Conservation (phyloP, 1,140 invertebrate genomes). For the Tetragonula clypearis region DNA sequence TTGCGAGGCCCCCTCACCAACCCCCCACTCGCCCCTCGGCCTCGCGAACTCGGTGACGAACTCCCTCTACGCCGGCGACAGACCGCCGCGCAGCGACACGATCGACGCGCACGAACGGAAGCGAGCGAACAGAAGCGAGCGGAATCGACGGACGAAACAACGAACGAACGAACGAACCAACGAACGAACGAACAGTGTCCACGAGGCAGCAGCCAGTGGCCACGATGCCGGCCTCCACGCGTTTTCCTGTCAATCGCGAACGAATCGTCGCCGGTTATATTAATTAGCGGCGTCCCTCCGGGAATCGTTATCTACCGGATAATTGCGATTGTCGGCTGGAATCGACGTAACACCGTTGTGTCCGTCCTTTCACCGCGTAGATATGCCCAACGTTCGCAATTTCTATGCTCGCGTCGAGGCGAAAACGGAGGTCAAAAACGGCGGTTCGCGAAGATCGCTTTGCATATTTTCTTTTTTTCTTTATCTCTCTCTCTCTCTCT, state of each 20-base stretch:
- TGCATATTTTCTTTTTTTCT: too few relatives aligned
- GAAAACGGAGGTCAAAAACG: not conserved
- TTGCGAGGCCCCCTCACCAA: slow-evolving; percentile 67
- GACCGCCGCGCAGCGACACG: not conserved
- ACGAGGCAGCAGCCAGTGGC: slow-evolving; percentile 12
- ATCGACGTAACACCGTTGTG: slow-evolving; percentile 54
- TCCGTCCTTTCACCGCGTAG: not conserved
- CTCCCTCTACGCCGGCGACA: slow-evolving; percentile 49
- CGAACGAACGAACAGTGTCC: not conserved
- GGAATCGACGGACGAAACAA: not conserved
- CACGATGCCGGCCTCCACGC: slow-evolving; percentile 62
- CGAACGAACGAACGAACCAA: not conserved
- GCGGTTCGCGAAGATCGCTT: not conserved
- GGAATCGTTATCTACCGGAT: slow-evolving; percentile 73
- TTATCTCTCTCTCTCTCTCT: too few relatives aligned
- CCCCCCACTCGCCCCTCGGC: slow-evolving; percentile 20
- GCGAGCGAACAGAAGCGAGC: slow-evolving; percentile 27
- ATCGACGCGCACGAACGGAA: slow-evolving; percentile 1
- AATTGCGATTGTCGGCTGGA: slow-evolving; percentile 74
- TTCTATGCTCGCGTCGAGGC: not conserved
- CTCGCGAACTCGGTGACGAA: slow-evolving; percentile 30
- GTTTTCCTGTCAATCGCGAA: slow-evolving; percentile 78
- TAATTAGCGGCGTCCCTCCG: slow-evolving; percentile 74
- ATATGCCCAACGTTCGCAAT: not conserved
- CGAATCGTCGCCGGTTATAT: slow-evolving; percentile 76